Evolutionary conservation across 2,888 invertebrate species (phyloP), one percentile per base, ranked within the genome.

Genomic region (Deilephila porcellus): DNA sequence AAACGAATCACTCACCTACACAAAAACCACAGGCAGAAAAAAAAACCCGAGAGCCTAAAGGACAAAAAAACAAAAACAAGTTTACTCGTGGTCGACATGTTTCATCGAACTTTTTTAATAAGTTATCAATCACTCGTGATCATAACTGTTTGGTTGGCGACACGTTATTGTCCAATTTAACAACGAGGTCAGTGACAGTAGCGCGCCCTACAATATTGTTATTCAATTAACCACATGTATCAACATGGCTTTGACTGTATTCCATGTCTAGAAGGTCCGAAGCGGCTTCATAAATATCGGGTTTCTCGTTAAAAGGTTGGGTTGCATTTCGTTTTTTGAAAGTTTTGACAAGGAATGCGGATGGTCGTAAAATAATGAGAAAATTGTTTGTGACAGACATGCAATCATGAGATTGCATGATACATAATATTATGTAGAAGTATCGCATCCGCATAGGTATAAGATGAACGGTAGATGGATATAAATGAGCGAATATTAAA

Each of bases 161-260:
- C 45, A 67, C 45, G 45, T 67, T 67, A 63, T n/a, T 37, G 52
- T 52, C 52, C 29, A 67, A 67, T 67, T 67, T 52, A 67, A 67
- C 37, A 8, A 17, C 45, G 25, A 17, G 52, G 67, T 67, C 67
- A 52, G 45, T 25, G 67, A 52, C 67, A 45, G 45, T 14, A 20
- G 5, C 67, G 67, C 45, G 37, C 67, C 67, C 67, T 63, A 67
- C 67, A 67, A 67, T 52, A 52, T 17, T 67, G 67, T 67, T 52
- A 25, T 67, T 67, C 67, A 67, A 67, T 67, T 67, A 67, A 67
- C 37, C 67, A 67, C 19, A 25, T 67, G 67, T 67, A 67, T 25
- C 52, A 67, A 67, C 52, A 52, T 25, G 37, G 14, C 20, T 60
- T 32, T 20, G 6, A 52, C n/a, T 29, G 45, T 67, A 25, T 67